These are phyloP conservation scores for Tupaia chinensis DNA, from an alignment of 2,113 vertebrate genomes.

Conservation along the genomic window DNA sequence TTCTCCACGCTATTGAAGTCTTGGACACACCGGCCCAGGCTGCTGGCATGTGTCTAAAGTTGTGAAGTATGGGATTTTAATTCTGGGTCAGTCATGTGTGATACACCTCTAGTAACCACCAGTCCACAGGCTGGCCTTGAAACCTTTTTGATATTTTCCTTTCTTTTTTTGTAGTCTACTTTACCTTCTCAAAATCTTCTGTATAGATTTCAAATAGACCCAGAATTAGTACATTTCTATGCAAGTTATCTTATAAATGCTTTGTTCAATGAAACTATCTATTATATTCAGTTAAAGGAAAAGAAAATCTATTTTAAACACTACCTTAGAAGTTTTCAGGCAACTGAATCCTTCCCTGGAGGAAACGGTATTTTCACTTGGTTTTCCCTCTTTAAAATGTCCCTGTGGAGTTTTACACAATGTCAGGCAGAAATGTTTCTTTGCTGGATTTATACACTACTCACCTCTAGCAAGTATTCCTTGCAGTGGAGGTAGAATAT, in stretches of 20 bases:
- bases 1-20: too few relatives aligned
- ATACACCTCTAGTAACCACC: too few relatives aligned
- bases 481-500: neutral
- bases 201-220: neutral
- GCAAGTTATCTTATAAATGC: neutral
- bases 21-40: too few relatives aligned
- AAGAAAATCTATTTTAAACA: neutral
- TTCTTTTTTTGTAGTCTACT: neutral
- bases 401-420: neutral
- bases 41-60: too few relatives aligned
- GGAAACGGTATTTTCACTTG: constrained; percentile 7
- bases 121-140: too few relatives aligned
- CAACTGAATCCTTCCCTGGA: constrained; percentile 40
- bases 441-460: neutral
- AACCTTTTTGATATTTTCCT: neutral
- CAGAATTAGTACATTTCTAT: neutral
- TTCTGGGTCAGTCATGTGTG: too few relatives aligned
- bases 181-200: neutral
- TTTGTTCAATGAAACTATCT: neutral
- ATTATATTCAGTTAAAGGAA: neutral
- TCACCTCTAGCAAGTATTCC: neutral
- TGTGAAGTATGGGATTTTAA: too few relatives aligned
- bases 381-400: constrained; percentile 1
- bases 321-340: neutral
- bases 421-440: constrained; percentile 27